These are phyloP conservation scores for Colius striatus DNA, from an alignment of 2,113 vertebrate species.

Conservation along the genomic window DNA sequence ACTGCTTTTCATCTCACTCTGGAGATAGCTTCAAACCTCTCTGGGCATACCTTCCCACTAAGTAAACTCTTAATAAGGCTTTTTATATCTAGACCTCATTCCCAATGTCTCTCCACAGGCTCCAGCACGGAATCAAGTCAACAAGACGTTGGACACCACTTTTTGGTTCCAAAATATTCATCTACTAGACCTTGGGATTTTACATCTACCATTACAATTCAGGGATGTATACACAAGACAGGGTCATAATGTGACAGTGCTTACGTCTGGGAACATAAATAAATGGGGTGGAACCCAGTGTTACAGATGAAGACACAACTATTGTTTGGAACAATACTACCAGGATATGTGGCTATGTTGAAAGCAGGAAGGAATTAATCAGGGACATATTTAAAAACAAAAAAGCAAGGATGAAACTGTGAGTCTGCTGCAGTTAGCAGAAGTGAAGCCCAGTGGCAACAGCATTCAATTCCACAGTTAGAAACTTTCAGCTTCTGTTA, in stretches of 20 bases:
- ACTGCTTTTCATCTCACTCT: slow-evolving; percentile 3
- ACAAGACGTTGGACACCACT: neutral
- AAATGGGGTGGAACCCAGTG: neutral
- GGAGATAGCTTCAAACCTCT: neutral
- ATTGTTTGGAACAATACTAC: neutral
- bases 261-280: neutral
- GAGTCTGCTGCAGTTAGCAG: neutral
- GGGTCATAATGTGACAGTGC: neutral
- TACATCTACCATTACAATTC: neutral
- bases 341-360: neutral
- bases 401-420: neutral
- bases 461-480: neutral
- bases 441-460: neutral
- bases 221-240: neutral
- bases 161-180: neutral
- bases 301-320: neutral
- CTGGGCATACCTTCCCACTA: neutral
- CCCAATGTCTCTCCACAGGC: slow-evolving; percentile 1
- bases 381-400: neutral
- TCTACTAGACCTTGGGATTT: neutral
- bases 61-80: slow-evolving; percentile 4
- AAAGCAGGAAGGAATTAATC: neutral
- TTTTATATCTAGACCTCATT: slow-evolving; percentile 50
- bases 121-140: slow-evolving; percentile 35
- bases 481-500: neutral